These are phyloP conservation scores for Nycticryphes semicollaris DNA, from an alignment of 2,113 vertebrate species.

Conservation along the genomic window DNA sequence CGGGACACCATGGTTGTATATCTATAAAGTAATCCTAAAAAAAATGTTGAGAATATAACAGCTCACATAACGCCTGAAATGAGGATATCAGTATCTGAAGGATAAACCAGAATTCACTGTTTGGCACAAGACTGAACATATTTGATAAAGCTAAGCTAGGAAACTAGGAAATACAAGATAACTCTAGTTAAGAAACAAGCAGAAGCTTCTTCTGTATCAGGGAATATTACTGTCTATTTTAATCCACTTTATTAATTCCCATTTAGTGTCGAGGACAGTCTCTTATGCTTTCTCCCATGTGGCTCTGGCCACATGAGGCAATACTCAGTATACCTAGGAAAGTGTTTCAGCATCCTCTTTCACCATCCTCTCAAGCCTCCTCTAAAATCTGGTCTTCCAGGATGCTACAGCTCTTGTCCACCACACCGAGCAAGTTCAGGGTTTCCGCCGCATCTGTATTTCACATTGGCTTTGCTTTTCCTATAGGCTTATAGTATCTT, in stretches of 20 bases:
- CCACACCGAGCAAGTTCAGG: background rate
- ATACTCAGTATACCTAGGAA: background rate
- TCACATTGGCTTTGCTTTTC: background rate
- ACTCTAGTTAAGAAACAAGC: background rate
- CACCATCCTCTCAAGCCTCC: background rate
- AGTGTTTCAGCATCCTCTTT: background rate
- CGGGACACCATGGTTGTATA: background rate
- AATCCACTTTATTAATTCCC: background rate
- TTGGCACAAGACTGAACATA: background rate
- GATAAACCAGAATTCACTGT: background rate
- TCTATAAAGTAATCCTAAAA: background rate
- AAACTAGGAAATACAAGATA: background rate
- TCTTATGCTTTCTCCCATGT: background rate
- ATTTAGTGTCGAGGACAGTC: background rate
- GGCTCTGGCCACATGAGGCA: rapidly evolving
- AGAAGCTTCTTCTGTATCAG: background rate
- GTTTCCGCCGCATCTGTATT: background rate
- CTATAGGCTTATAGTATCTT: rapidly evolving
- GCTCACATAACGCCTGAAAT: background rate
- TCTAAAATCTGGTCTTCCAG: background rate
- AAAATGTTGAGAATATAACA: background rate
- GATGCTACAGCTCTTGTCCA: rapidly evolving
- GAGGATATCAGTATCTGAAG: background rate
- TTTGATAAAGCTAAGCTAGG: background rate
- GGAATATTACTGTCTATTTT: background rate